Conservation (phyloP, 2,113 vertebrate genomes). For the Callorhinus ursinus region DNA sequence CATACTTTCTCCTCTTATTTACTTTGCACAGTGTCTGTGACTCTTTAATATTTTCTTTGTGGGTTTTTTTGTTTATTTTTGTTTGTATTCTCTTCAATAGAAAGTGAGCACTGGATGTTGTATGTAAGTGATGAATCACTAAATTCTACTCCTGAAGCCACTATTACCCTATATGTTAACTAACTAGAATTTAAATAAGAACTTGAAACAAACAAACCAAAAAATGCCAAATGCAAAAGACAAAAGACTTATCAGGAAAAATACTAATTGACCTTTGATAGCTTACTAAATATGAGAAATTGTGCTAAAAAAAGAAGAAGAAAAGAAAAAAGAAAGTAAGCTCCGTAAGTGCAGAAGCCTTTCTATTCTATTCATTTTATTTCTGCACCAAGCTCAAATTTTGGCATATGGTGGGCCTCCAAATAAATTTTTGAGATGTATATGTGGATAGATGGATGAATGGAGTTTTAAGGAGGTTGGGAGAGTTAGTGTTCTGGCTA, state of each 20-base stretch:
- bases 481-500: background rate
- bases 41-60: background rate
- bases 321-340: background rate
- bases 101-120: background rate
- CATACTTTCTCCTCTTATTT: background rate
- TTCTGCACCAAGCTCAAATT: background rate
- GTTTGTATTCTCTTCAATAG: background rate
- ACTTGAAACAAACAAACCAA: background rate
- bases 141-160: background rate
- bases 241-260: background rate
- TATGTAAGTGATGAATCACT: background rate
- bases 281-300: background rate
- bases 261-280: background rate
- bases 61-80: background rate
- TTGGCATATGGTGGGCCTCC: background rate
- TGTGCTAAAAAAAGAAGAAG: background rate
- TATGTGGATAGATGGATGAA: background rate
- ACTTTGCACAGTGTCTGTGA: background rate
- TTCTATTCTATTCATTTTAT: background rate
- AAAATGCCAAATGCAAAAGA: background rate
- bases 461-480: background rate
- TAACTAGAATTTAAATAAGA: background rate
- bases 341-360: background rate
- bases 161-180: background rate
- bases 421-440: background rate